Conservation (phyloP, 2,888 invertebrate genomes). For the Crocallis elinguaria region DNA sequence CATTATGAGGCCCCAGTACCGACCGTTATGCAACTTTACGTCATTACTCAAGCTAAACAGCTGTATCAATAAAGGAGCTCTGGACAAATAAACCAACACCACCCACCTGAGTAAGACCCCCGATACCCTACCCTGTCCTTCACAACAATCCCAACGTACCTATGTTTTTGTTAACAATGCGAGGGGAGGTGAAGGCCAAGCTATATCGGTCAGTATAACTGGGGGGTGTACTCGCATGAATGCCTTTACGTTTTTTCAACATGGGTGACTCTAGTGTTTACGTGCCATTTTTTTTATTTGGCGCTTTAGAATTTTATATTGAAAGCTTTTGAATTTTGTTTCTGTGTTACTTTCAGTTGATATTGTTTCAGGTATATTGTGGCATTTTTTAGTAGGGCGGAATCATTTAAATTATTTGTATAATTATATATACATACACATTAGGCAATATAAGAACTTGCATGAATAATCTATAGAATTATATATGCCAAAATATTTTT, state of each 20-base stretch:
- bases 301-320: too few species aligned
- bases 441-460: too few species aligned
- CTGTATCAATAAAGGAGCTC: slow-evolving; percentile 50
- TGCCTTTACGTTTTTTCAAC: slow-evolving; percentile 57
- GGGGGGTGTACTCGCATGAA: slow-evolving; percentile 53
- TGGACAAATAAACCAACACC: slow-evolving; percentile 45
- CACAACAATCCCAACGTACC: neutral
- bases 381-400: too few species aligned
- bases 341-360: too few species aligned
- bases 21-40: neutral
- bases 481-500: too few species aligned
- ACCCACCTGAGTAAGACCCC: slow-evolving; percentile 41
- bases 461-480: too few species aligned
- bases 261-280: slow-evolving; percentile 50
- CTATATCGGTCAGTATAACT: slow-evolving; percentile 38
- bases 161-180: slow-evolving; percentile 10
- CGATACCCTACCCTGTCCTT: slow-evolving; percentile 14
- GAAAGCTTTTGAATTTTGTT: too few species aligned
- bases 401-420: too few species aligned
- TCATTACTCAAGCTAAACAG: slow-evolving; percentile 41
- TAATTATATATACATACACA: too few species aligned
- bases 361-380: too few species aligned
- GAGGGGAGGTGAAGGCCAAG: slow-evolving; percentile 32
- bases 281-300: slow-evolving; percentile 1
- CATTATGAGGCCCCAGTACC: too few species aligned